Base-by-base conservation (phyloP, 2,113 vertebrate genomes). In the Nycticryphes semicollaris region DNA sequence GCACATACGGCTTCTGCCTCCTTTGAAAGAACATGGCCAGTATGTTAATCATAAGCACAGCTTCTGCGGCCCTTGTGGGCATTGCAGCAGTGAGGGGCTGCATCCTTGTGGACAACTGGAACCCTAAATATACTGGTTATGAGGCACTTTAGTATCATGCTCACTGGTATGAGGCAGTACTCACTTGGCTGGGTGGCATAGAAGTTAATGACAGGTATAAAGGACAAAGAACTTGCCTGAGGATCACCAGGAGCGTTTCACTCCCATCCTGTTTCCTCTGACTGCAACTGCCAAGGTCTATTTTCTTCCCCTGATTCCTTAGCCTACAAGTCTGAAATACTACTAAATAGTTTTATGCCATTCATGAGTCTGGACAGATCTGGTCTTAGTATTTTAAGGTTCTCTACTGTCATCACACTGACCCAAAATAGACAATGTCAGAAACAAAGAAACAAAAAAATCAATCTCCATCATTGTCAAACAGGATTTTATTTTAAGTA, bases 341-440 rank as follows among this genome's bases (percentile, higher is more conserved):
- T 60, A 56, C 45, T 68, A 12, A 67, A 70, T 50, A 23, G 10
- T 62, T 86, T 76, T 74, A 31, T 86, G 41, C 25, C 14, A 74
- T 76, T 75, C 7, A 0, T 37, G 56, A 89, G 37, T 41, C 47
- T 87, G 54, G 72, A 68, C 56, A 84, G 79, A 70, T 88, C 47
- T 91, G 18, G 72, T 83, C 45, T 80, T 86, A 74, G 63, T 45
- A 43, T 92, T 95, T 94, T 84, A 86, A 77, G 10, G n/a, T 86
- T 89, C 54, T 77, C 43, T 86, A 4, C 45, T 95, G 51, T 91
- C 51, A 48, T 82, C 14, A 11, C 25, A 70, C 41, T 93, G 47
- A 64, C 37, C 35, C 53, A 62, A 57, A 92, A 85, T 53, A 80
- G 90, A 64, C 24, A 66, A 20, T 50, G 51, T 60, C 22, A 23